These are phyloP conservation scores for Grapholita molesta DNA, from an alignment of 1,140 invertebrate species.

Conservation along the genomic window DNA sequence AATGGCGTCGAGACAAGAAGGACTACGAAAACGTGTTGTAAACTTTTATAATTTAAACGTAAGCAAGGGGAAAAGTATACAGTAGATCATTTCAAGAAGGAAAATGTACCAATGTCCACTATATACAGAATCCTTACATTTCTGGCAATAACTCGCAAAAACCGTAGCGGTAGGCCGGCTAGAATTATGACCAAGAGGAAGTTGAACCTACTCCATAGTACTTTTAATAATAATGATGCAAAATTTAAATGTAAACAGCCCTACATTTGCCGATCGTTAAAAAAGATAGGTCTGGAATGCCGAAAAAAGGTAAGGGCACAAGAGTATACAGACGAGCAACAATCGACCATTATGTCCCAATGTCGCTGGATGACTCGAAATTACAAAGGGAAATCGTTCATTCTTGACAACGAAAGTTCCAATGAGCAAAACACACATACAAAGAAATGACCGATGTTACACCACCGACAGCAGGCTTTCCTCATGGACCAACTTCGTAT, in stretches of 20 bases:
- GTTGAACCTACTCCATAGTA: too few species aligned
- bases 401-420: neutral
- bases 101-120: neutral
- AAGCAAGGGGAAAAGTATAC: neutral
- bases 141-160: neutral
- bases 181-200: neutral
- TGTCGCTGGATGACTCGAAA: neutral
- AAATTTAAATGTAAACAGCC: neutral
- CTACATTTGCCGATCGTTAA: neutral
- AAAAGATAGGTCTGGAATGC: neutral
- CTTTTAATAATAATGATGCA: neutral
- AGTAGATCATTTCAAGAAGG: neutral
- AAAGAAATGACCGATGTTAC: neutral
- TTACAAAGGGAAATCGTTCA: neutral
- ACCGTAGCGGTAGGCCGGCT: neutral
- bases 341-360: neutral
- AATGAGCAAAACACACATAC: neutral
- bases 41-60: neutral
- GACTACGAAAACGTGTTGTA: neutral
- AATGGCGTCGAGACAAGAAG: neutral
- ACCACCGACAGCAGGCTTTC: neutral
- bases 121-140: neutral
- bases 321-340: neutral
- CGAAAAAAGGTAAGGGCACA: neutral
- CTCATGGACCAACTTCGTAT: neutral